Base-by-base conservation (phyloP, 1,140 invertebrate species). In the Uloborus diversus region DNA sequence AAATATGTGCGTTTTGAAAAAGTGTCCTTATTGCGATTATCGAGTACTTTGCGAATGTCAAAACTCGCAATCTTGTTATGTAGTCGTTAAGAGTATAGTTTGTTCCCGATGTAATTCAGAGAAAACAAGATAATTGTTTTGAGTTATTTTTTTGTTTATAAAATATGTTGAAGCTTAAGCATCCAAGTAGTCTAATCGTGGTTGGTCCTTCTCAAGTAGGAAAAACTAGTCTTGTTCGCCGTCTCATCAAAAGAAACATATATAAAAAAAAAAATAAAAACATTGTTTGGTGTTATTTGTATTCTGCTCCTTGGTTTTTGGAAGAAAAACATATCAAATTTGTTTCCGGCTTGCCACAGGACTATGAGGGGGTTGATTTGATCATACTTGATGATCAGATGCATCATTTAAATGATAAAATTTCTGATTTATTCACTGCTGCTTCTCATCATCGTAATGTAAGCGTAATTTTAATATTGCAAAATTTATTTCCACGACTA, bases 391-490 rank as follows among this genome's bases (percentile, higher is more conserved):
- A 75, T 49, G 70, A 75, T 30, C 33, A 62, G 14, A 47, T 49
- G 23, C 11, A 47, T 66, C 61, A 23, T 20, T 20, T 78, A 23
- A 35, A 37, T 56, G 61, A 76, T 53, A 23, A 14, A n/a, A 57
- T 65, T 35, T 27, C 61, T 0, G 27, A 76, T 32, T 30, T 76
- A 20, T 76, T 76, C 65, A 62, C 25, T 13, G 62, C 30, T n/a
- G 27, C 25, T 23, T 76, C 61, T 0, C 59, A 76, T 28, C 73
- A 76, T 76, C 27, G 20, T 30, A 33, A 49, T 9, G 27, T 65
- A 3, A 64, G 37, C 27, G 73, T 76, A 4, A 76, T 78, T 51
- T 23, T 78, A 7, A 56, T 78, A 4, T n/a, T 78, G 42, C 73
- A 78, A 51, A 78, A 78, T 27, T 78, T 66, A n/a, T 66, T 78